Conservation (phyloP, 2,888 invertebrate genomes). For the Agriopis marginaria region DNA sequence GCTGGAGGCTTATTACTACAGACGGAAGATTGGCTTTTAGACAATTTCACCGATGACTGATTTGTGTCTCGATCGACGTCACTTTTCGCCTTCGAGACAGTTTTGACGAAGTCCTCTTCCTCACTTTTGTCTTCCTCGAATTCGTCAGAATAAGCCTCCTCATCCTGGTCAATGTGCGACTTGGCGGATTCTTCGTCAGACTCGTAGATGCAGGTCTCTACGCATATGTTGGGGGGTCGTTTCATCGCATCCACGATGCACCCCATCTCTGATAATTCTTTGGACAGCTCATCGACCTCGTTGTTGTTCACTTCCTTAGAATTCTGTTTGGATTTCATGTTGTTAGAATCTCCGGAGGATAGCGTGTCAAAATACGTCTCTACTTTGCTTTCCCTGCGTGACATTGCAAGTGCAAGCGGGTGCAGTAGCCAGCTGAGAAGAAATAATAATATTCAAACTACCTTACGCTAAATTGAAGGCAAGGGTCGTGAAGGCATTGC, state of each 20-base stretch:
- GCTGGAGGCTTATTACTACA: conserved; percentile 57
- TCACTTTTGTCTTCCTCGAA: conserved; percentile 80
- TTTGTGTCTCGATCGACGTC: conserved; percentile 46
- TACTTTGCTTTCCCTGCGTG: conserved; percentile 68
- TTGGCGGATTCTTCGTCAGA: conserved; percentile 56
- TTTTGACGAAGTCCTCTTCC: conserved; percentile 57
- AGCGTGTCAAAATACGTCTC: conserved; percentile 66
- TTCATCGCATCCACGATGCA: conserved; percentile 78
- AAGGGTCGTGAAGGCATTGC: conserved; percentile 16
- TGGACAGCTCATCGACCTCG: conserved; percentile 77
- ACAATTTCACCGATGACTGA: conserved; percentile 61
- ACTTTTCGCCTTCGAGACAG: conserved; percentile 53
- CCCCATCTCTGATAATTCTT: conserved; percentile 80
- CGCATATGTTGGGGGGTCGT: conserved; percentile 76
- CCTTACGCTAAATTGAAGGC: conserved; percentile 27
- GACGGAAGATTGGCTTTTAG: conserved; percentile 72
- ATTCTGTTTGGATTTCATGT: conserved; percentile 67
- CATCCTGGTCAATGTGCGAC: conserved; percentile 57
- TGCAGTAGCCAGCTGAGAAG: conserved; percentile 63
- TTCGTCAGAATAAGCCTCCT: conserved; percentile 78
- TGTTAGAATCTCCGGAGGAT: conserved; percentile 77
- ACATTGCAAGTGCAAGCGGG: conserved; percentile 73
- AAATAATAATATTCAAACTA: conserved; percentile 40
- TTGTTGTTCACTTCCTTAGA: conserved; percentile 82
- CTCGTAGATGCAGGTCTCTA: conserved; percentile 75